Conservation (phyloP, 2,113 vertebrate species). For the Dicerorhinus sumatrensis region DNA sequence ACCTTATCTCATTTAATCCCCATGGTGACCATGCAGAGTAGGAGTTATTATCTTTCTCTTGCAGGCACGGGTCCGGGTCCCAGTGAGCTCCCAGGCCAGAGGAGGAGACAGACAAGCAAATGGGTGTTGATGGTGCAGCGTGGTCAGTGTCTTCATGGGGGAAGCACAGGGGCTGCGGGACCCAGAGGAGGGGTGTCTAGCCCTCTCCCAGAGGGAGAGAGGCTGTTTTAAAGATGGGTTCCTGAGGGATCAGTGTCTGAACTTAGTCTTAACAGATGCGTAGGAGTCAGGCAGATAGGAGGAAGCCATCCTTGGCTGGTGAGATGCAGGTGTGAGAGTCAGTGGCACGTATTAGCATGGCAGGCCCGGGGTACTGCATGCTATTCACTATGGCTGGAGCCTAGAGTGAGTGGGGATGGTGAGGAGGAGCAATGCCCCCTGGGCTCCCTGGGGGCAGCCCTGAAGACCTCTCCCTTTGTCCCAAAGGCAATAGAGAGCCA, state of each 20-base stretch:
- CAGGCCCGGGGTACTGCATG: rapidly evolving
- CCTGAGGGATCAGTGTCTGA: background rate
- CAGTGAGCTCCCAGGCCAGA: background rate
- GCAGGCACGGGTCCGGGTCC: background rate
- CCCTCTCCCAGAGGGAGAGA: background rate
- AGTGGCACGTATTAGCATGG: background rate
- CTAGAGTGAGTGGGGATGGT: too few species aligned
- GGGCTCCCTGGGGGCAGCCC: background rate
- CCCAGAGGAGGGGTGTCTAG: background rate
- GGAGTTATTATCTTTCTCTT: background rate
- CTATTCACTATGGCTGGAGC: background rate
- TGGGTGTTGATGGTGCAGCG: background rate
- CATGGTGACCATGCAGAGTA: rapidly evolving
- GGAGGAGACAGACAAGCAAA: background rate
- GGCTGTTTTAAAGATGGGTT: background rate
- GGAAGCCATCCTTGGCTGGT: background rate
- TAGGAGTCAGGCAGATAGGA: background rate
- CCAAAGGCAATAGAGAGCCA: background rate
- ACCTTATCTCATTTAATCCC: background rate
- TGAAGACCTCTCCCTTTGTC: background rate
- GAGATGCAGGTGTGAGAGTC: background rate
- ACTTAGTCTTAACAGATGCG: background rate
- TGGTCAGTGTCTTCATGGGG: background rate
- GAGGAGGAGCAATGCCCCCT: background rate
- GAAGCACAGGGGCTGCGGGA: background rate